A percentile compares a stretch with the other conserved stretches of the same genome.
These are phyloP conservation scores for Drosophila barbarae DNA, from an alignment of 2,888 invertebrate genomes.

Conservation along the genomic window DNA sequence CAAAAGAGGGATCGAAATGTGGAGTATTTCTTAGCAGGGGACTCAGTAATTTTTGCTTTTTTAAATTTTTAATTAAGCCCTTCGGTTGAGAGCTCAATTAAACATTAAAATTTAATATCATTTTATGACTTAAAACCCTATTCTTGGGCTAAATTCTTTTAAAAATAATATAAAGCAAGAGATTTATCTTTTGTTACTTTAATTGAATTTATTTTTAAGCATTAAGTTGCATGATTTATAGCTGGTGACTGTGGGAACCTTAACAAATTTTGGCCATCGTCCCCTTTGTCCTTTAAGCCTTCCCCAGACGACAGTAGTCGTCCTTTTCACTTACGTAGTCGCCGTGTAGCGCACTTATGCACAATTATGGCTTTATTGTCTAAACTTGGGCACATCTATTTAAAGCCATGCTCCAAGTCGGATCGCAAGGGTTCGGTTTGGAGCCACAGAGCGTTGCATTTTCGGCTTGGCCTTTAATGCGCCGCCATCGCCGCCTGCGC, in stretches of 20 bases:
- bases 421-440: slow-evolving; percentile 8
- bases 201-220: no score
- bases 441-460: slow-evolving; percentile 66
- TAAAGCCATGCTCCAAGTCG: slow-evolving; percentile 60
- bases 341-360: slow-evolving; percentile 61
- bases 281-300: slow-evolving; percentile 2
- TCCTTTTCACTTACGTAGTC: slow-evolving; percentile 20
- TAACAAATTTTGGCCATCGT: slow-evolving; percentile 22
- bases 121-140: not conserved
- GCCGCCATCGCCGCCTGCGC: slow-evolving; percentile 63
- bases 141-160: not conserved
- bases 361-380: slow-evolving; percentile 74
- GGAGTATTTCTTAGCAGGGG: not conserved
- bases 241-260: slow-evolving; percentile 34
- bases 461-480: slow-evolving; percentile 74
- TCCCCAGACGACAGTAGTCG: slow-evolving; percentile 7
- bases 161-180: not conserved
- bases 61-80: not conserved
- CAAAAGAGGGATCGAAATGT: slow-evolving; percentile 17
- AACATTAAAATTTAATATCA: not conserved
- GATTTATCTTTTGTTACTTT: no score
- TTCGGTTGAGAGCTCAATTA: not conserved
- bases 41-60: not conserved
- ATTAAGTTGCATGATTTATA: not conserved
- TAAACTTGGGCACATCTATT: slow-evolving; percentile 75